A percentile compares a stretch with the other conserved stretches of the same genome.
These are phyloP conservation scores for Leptinotarsa peninsularis DNA, from an alignment of 2,888 invertebrate genomes.

Conservation along the genomic window DNA sequence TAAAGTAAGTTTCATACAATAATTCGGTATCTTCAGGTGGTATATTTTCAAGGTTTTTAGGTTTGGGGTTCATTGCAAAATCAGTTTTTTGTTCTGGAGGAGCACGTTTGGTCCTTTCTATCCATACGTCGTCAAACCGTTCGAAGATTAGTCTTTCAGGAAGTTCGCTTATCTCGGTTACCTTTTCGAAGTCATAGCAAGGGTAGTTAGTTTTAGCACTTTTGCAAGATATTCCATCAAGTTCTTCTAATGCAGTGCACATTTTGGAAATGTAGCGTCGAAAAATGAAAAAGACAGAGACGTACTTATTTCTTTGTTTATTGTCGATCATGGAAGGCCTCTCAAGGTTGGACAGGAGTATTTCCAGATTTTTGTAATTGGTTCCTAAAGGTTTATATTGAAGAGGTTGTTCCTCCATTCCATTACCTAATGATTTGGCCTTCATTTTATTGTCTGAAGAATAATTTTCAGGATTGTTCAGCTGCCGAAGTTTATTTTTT, in stretches of 20 bases:
- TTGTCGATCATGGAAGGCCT: conserved; percentile 48
- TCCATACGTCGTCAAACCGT: conserved; percentile 46
- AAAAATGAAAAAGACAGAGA: conserved; percentile 43
- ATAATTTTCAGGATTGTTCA: conserved; percentile 13
- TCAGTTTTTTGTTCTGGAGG: conserved; percentile 21
- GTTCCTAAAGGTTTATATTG: conserved; percentile 30
- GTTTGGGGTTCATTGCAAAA: conserved; percentile 41
- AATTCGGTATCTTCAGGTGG: conserved; percentile 36
- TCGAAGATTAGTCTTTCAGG: conserved; percentile 49
- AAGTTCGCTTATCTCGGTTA: conserved; percentile 21
- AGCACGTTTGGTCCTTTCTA: conserved; percentile 41
- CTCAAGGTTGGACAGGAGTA: conserved; percentile 46
- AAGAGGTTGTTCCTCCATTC: neutral
- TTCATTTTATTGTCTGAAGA: neutral
- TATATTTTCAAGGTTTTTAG: conserved; percentile 38
- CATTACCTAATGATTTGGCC: neutral
- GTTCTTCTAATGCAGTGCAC: conserved; percentile 37
- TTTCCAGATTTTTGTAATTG: conserved; percentile 43
- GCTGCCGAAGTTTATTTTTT: conserved; percentile 25
- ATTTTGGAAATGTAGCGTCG: conserved; percentile 46
- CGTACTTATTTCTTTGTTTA: conserved; percentile 47
- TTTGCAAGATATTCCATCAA: conserved; percentile 26
- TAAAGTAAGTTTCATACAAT: conserved; percentile 41
- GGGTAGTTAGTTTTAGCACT: conserved; percentile 22
- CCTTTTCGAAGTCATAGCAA: conserved; percentile 21